Evolutionary conservation across 2,797 vertebrate genomes (phyloP).

Genomic region (Oceanodroma leucorhoa): DNA sequence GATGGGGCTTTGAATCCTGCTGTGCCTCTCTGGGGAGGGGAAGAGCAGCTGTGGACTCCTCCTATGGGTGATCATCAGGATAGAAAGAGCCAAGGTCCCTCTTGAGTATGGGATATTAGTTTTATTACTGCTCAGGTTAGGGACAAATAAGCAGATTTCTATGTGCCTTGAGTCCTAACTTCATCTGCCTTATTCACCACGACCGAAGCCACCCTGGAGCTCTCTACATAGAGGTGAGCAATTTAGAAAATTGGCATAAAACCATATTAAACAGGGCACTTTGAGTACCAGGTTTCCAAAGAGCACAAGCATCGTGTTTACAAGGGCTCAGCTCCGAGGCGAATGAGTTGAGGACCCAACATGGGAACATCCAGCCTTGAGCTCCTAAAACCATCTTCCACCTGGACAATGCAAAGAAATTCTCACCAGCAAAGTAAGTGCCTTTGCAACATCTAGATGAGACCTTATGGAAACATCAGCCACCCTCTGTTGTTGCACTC

Average conservation of each 20-base stretch:
- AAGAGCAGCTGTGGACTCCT: background rate
- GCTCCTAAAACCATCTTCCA: background rate
- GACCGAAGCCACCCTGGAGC: background rate
- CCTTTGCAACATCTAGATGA: background rate
- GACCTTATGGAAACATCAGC: background rate
- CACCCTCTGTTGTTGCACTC: background rate
- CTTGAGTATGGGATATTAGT: fast-evolving
- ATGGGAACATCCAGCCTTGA: background rate
- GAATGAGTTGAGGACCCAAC: background rate
- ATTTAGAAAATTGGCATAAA: background rate
- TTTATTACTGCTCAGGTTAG: background rate
- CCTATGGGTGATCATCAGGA: too few relatives aligned
- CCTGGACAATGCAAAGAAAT: background rate
- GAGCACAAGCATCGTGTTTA: background rate
- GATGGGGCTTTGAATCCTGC: background rate
- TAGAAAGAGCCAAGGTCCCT: background rate
- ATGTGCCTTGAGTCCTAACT: background rate
- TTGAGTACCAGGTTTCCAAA: background rate
- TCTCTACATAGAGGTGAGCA: fast-evolving
- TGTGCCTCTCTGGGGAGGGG: too few relatives aligned
- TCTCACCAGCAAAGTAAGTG: background rate
- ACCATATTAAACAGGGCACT: background rate
- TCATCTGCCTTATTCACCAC: background rate
- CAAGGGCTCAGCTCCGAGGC: background rate
- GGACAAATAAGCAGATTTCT: background rate